phyloP scores from a whole-genome alignment of 2,113 vertebrate species.

The Odontophorus gujanensis region DNA sequence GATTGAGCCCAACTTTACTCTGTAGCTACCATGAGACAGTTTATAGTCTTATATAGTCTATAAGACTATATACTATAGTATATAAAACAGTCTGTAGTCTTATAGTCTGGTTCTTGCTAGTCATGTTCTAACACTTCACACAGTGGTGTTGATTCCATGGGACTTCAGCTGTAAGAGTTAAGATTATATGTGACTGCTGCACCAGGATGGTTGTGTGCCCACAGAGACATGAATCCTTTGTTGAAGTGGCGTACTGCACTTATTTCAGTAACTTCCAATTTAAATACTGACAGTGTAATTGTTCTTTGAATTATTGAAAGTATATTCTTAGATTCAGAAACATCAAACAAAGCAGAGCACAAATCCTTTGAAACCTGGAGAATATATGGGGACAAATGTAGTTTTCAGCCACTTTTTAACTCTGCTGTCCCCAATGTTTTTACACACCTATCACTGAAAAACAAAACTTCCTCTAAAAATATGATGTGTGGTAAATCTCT shows the following conservation, averaged over 20 bases:
- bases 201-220: background rate
- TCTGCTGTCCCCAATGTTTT: background rate
- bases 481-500: background rate
- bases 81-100: too few relatives aligned
- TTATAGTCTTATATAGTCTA: background rate
- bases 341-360: background rate
- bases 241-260: background rate
- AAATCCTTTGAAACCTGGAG: background rate
- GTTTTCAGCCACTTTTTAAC: background rate
- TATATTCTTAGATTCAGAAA: background rate
- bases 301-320: slow-evolving; percentile 27
- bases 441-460: background rate
- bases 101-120: background rate
- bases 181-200: background rate
- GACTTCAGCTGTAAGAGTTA: background rate
- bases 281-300: slow-evolving; percentile 9
- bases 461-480: background rate
- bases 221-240: background rate
- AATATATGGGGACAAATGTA: background rate
- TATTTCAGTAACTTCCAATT: slow-evolving; percentile 39
- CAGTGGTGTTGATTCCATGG: background rate
- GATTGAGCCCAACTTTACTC: background rate
- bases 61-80: too few relatives aligned
- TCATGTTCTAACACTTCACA: background rate
- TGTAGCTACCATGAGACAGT: background rate